phyloP scores from a whole-genome alignment of 1,140 invertebrate species.

The Penaeus chinensis region DNA sequence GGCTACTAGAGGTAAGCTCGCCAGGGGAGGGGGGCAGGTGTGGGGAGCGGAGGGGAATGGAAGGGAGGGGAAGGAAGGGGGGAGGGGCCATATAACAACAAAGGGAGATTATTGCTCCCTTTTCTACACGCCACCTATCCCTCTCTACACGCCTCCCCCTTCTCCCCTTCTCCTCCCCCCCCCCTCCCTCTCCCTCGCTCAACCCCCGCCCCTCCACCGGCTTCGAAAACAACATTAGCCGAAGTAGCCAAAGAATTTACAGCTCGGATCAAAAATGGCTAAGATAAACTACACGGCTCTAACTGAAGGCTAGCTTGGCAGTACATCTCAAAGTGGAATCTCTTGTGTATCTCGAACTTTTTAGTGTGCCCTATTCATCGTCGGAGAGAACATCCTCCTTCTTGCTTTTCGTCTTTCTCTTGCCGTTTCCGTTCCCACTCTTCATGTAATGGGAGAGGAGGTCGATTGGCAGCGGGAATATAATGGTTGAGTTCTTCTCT shows the following conservation, averaged over 20 bases:
- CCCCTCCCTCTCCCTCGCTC: too few relatives aligned
- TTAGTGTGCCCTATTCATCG: slow-evolving; percentile 56
- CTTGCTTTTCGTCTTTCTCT: slow-evolving; percentile 36
- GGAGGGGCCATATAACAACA: too few relatives aligned
- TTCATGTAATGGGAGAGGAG: slow-evolving; percentile 72
- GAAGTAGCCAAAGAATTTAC: slow-evolving; percentile 38
- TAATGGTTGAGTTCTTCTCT: slow-evolving; percentile 90
- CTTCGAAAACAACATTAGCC: not conserved
- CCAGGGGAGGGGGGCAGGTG: not conserved
- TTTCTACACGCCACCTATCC: too few relatives aligned
- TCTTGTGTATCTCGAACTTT: slow-evolving; percentile 50
- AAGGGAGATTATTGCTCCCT: too few relatives aligned
- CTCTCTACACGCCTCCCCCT: too few relatives aligned
- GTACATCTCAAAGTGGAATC: slow-evolving; percentile 51
- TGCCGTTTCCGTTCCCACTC: slow-evolving; percentile 28
- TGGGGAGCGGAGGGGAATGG: not conserved
- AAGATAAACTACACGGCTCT: slow-evolving; percentile 36
- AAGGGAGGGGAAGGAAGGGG: too few relatives aligned
- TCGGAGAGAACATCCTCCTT: slow-evolving; percentile 53
- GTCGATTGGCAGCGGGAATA: slow-evolving; percentile 79
- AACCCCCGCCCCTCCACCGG: too few relatives aligned
- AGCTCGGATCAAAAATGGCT: slow-evolving; percentile 41
- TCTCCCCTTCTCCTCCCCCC: too few relatives aligned
- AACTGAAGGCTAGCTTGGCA: slow-evolving; percentile 60
- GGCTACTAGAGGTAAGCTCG: not conserved